These are phyloP conservation scores for Takifugu rubripes DNA, from an alignment of 2,797 vertebrate genomes.

Conservation along the genomic window DNA sequence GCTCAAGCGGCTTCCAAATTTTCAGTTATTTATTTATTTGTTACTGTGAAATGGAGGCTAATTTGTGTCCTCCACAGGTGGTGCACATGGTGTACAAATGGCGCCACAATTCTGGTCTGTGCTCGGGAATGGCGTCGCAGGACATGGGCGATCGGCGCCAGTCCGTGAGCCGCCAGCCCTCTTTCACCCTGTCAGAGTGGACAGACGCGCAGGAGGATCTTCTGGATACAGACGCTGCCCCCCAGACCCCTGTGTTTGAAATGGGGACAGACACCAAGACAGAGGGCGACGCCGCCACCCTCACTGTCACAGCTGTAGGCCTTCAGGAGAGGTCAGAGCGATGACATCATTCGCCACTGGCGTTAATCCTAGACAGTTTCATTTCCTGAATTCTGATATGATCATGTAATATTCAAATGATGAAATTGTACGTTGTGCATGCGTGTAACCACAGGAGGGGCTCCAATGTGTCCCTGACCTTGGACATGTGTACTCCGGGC, in stretches of 20 bases:
- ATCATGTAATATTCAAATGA: too few relatives aligned
- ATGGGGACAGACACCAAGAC: conserved; percentile 83
- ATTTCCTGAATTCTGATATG: too few relatives aligned
- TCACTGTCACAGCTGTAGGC: conserved; percentile 91
- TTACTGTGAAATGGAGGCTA: not conserved
- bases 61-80: conserved; percentile 61
- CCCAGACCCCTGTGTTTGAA: conserved; percentile 92
- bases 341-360: too few relatives aligned
- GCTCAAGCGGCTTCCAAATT: not conserved
- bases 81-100: conserved; percentile 79
- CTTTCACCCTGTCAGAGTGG: conserved; percentile 97
- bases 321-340: conserved; percentile 90
- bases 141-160: conserved; percentile 86
- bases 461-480: conserved; percentile 95
- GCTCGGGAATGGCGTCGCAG: conserved; percentile 50
- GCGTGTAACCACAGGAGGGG: conserved; percentile 81
- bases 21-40: not conserved
- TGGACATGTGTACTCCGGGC: conserved; percentile 98
- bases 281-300: conserved; percentile 85
- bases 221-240: conserved; percentile 85
- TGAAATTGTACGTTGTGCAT: not conserved
- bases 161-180: conserved; percentile 95
- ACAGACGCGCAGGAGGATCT: conserved; percentile 91
- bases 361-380: too few relatives aligned
- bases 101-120: conserved; percentile 42